Evolutionary conservation across 2,113 vertebrate species (phyloP), one percentile per base, ranked within the genome.

Genomic region (Agapornis roseicollis): DNA sequence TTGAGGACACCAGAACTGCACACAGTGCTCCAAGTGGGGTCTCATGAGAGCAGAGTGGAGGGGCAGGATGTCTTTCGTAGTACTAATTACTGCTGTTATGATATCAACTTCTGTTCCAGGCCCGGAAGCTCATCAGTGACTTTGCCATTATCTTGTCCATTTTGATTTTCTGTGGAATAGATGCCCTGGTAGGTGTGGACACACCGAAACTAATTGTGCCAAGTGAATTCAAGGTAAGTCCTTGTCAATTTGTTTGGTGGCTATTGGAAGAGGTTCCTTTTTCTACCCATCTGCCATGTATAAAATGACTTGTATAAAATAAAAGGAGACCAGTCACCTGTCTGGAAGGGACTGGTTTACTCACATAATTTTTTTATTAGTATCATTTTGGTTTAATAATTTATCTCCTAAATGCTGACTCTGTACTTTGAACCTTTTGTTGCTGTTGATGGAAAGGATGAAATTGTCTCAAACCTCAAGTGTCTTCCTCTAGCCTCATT

Each of bases 191-290:
- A 29, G 99, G 99, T 93, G 99, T 99, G 77, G 99, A 99, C 56
- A 99, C 99, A 87, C 99, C 99, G 4, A 99, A 99, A 96, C 98
- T 99, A 61, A 98, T 99, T 64, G 99, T 99, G 98, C 99, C 99
- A 98, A 99, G 92, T 42, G 99, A 99, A 97, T 99, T 99, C 97
- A 99, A 99, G 98, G 99, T 99, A 95, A 9, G 98, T 98, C 47
- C 1, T 49, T 19, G 6, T 37, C 23, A 31, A 28, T 60, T 89
- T 31, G 5, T 64, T 70, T 22, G 33, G 16, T 84, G 53, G 35
- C 39, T 50, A 80, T 53, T 47, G 42, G 55, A 16, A 60, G 69
- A 80, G 18, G 8, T 81, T 74, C 46, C 29, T 42, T 66, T 88
- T 77, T 33, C 37, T 24, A 19, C 9, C 6, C 52, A 2, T 23